Percentiles rank a stretch among this genome's conserved stretches.
phyloP scores from a whole-genome alignment of 2,797 vertebrate genomes.

The Hyperoplus immaculatus region DNA sequence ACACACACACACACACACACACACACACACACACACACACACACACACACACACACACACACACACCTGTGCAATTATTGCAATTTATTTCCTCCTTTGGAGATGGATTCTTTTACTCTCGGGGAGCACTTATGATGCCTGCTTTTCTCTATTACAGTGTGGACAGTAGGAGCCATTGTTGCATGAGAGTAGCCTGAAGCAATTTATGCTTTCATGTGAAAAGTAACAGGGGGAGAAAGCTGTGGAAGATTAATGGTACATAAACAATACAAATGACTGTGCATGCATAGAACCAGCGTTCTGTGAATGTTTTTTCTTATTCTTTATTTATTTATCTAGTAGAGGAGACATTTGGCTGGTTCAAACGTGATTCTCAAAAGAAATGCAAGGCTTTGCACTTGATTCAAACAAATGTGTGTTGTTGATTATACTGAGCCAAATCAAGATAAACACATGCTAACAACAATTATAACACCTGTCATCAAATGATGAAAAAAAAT shows the following conservation, averaged over 20 bases:
- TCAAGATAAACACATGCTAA: conserved; percentile 70
- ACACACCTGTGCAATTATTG: not conserved
- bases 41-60: conserved; percentile 9
- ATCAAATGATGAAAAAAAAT: conserved; percentile 61
- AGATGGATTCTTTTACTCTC: conserved; percentile 22
- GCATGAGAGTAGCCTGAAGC: conserved; percentile 76
- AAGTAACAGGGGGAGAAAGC: conserved; percentile 60
- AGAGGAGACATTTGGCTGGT: conserved; percentile 24
- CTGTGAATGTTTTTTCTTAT: conserved; percentile 29
- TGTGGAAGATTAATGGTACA: conserved; percentile 82
- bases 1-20: conserved; percentile 11
- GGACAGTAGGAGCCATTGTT: conserved; percentile 69
- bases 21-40: conserved; percentile 25
- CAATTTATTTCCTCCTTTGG: not conserved
- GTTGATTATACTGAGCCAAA: conserved; percentile 55
- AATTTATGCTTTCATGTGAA: conserved; percentile 79
- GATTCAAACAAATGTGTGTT: conserved; percentile 54
- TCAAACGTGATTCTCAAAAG: conserved; percentile 42
- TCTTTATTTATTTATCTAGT: conserved; percentile 53
- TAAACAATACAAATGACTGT: conserved; percentile 79
- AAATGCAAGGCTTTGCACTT: conserved; percentile 39
- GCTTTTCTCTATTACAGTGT: conserved; percentile 48
- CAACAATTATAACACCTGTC: conserved; percentile 61
- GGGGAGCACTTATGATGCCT: conserved; percentile 35
- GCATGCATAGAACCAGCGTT: conserved; percentile 58